Base-by-base conservation (phyloP, 2,113 vertebrate species). In the Uropsilus gracilis region DNA sequence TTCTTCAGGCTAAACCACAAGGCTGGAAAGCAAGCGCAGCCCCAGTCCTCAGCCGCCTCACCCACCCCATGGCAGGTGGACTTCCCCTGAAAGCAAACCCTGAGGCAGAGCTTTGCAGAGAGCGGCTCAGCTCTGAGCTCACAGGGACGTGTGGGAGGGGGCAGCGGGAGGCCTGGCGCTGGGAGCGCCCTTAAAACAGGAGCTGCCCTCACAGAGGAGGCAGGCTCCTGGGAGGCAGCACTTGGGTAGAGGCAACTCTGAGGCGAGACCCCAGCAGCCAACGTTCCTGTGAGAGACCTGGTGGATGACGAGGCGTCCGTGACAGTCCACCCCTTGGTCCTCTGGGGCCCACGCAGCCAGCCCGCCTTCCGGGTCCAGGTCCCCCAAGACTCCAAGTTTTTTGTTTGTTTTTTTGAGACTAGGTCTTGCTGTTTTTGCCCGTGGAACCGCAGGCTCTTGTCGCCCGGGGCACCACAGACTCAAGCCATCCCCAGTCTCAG, bases 71-170 rank as follows among this genome's bases (percentile, higher is more conserved):
- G 26, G 13, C 86, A 55, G 75, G 73, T 75, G n/a, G 5, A 20
- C 26, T 34, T 53, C n/a, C 42, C 71, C 11, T 0, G 32, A 28
- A 64, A 53, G 11, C 34, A 28, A 53, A 32, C 34, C 28, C 85
- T 4, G 72, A 77, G 37, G 18, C 64, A 50, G 34, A 78, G 69
- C 6, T 18, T 11, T 57, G 28, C 71, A 3, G 8, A 4, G 8
- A 3, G 22, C 57, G 6, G 6, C 20, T n/a, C 32, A 39, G 3
- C 7, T 34, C 22, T 37, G 24, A 53, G 1, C 5, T 34, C 5
- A 0, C 1, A 4, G 4, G 37, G 8, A 20, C 20, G 48, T 10
- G 2, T 4, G 11, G 2, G n/a, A 34, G 14, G n/a, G 39, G 8
- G 32, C 42, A 32, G 39, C 17, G 8, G 0, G 61, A 26, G 20